Base-by-base conservation (phyloP, 1,140 invertebrate genomes). In the Drosophila burlai region DNA sequence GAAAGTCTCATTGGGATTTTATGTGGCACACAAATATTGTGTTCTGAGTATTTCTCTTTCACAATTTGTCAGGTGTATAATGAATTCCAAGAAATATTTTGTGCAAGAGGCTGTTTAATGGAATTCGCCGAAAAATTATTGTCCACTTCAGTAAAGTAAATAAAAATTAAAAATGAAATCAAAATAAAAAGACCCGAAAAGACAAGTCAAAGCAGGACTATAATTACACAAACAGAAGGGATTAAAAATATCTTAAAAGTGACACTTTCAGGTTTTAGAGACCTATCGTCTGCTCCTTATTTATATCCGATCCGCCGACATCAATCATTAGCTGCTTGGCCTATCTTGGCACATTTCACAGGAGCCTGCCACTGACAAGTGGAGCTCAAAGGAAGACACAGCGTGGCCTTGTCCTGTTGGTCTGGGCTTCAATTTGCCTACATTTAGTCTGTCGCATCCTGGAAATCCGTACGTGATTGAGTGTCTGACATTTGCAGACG, bases 401-500 rank as follows among this genome's bases (percentile, higher is more conserved):
- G 34, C 49, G 31, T 42, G 36, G 46, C 55, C 59, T 62, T 36
- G 64, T 64, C 58, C 43, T 68, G 66, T 10, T 21, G 54, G 49
- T 45, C n/a, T 49, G 57, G 46, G 45, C 75, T 21, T 55, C 54
- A 63, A 46, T 50, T 72, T 60, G 50, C 50, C 50, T 11, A 24
- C n/a, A 50, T 65, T 64, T 54, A 64, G 43, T 38, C 31, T 43
- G 54, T 61, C 15, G 45, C 55, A 50, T 60, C 66, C 49, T 61
- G 36, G n/a, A 24, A 66, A 67, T 65, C 55, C 58, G 65, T 66
- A 61, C 54, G 49, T 82, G 83, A 86, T 86, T 72, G 83, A 82
- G 79, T 76, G 80, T 38, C 83, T 79, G 71, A 73, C 83, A 82
- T 69, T 82, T 64, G 74, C 82, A 83, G 45, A 40, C 55, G 43